Evolutionary conservation across 2,888 invertebrate genomes (phyloP), one percentile per base, ranked within the genome.

Genomic region (Ophion slaviceki): DNA sequence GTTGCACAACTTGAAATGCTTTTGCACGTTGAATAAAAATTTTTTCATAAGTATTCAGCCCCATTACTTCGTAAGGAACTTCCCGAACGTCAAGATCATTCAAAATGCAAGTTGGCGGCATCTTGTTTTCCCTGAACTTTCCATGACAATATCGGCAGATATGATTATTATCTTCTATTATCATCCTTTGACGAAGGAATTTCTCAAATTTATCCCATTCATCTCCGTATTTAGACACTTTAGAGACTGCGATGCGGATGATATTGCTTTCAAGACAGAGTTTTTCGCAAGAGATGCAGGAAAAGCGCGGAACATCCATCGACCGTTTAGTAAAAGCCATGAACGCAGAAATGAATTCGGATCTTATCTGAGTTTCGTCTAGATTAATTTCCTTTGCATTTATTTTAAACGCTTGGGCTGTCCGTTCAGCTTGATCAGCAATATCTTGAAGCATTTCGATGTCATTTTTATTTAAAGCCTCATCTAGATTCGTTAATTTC

Each of bases 11-110:
- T 67, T 67, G 67, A 20, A 67, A 67, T 20, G 67, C 67, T 20
- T 67, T 67, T 0, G 91, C 91, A 82, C 90, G 80, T 84, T 91
- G 67, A 1, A 74, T 80, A 17, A 81, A 62, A 88, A 85, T 89
- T 86, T 88, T 89, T 82, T 92, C 89, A 76, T 86, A 89, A 59
- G 90, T 86, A 83, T 91, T 91, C n/a, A 92, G 79, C 7, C 75
- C 32, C 14, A 32, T 45, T 75, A 91, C 86, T 67, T 85, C 88
- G 20, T 61, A 20, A n/a, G 90, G 89, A 14, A 86, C 68, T 62
- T 66, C 8, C 2, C 53, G 66, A 28, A 84, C 78, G 20, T 59
- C 28, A 14, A 91, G 80, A 40, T 88, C 84, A 85, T 91, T 91
- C 14, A 89, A 80, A 61, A 91, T 75, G 75, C 89, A 90, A n/a